These are phyloP conservation scores for Hydrophis major DNA, from an alignment of 2,797 vertebrate genomes.

Conservation along the genomic window DNA sequence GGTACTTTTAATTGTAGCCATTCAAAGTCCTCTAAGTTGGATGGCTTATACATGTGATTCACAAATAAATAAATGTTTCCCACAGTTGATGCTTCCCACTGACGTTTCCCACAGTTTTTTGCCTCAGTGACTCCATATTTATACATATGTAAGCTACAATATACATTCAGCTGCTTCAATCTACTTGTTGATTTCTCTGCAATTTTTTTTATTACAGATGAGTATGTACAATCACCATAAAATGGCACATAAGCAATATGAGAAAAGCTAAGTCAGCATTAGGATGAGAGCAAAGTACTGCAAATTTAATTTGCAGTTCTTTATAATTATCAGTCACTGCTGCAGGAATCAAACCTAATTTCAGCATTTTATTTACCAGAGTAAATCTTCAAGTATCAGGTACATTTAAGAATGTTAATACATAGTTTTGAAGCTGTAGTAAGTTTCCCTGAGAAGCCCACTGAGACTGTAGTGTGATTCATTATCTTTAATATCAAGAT, in stretches of 20 bases:
- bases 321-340: background rate
- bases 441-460: background rate
- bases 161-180: background rate
- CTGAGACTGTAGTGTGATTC: background rate
- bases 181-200: background rate
- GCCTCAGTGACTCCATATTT: background rate
- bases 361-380: background rate
- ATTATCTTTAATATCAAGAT: background rate
- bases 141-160: background rate
- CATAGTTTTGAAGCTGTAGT: background rate
- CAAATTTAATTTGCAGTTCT: background rate
- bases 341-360: background rate
- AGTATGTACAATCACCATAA: background rate
- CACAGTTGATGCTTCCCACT: background rate
- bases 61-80: background rate
- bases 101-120: background rate
- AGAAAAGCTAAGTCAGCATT: background rate
- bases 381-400: background rate
- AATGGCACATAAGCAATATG: background rate
- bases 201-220: background rate
- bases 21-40: background rate
- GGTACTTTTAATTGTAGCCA: background rate
- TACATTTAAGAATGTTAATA: background rate
- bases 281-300: background rate
- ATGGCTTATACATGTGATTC: background rate